Evolutionary conservation across 2,113 vertebrate species (phyloP).

Genomic region (Megatriorchis doriae): DNA sequence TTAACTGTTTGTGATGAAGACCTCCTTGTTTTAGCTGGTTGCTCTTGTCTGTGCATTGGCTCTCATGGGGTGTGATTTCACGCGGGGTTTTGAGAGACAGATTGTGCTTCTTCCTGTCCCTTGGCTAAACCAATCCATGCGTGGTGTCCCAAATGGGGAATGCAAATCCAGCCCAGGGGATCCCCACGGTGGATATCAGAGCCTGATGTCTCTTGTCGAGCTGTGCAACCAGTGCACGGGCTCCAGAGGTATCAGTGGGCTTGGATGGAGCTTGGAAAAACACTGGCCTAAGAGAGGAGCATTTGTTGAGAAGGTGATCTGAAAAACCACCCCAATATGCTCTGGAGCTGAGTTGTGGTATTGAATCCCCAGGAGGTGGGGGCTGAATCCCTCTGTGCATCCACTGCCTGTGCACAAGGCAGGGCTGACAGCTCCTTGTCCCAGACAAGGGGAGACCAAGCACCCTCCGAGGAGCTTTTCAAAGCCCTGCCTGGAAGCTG

Average conservation of each 20-base stretch:
- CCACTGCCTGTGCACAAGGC: neutral
- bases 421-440: neutral
- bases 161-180: neutral
- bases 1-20: neutral
- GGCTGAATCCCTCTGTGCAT: neutral
- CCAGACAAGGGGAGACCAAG: neutral
- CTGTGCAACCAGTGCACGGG: rapidly evolving
- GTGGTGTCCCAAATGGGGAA: neutral
- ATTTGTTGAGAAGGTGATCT: neutral
- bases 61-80: neutral
- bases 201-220: rapidly evolving
- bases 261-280: neutral
- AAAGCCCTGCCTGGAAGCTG: neutral
- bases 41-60: neutral
- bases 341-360: rapidly evolving
- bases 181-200: neutral
- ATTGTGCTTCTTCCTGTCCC: neutral
- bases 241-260: neutral
- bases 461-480: neutral
- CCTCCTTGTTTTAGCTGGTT: neutral
- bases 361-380: neutral
- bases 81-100: rapidly evolving
- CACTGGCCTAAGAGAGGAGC: neutral
- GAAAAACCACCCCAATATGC: rapidly evolving
- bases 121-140: rapidly evolving